These are phyloP conservation scores for Orgyia antiqua DNA, from an alignment of 2,888 invertebrate genomes.

Conservation along the genomic window DNA sequence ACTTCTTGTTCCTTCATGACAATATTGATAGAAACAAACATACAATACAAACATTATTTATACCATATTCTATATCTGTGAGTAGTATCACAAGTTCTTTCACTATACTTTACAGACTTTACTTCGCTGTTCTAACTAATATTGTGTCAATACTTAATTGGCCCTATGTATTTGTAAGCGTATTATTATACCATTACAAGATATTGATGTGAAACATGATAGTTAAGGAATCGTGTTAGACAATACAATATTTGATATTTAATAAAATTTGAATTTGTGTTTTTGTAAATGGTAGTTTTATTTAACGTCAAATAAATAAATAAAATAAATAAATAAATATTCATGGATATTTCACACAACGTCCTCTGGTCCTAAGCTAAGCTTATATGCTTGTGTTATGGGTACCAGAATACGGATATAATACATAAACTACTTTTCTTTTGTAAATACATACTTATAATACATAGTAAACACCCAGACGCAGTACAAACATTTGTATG, in stretches of 20 bases:
- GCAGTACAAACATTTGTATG: too few species aligned
- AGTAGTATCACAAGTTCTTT: slow-evolving; percentile 12
- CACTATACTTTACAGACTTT: slow-evolving; percentile 10
- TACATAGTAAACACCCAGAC: too few species aligned
- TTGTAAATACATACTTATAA: too few species aligned
- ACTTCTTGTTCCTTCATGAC: slow-evolving; percentile 69
- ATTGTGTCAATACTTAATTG: slow-evolving; percentile 46
- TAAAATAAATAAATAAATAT: too few species aligned
- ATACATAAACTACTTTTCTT: too few species aligned
- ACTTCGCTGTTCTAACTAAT: slow-evolving; percentile 11
- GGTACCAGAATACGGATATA: too few species aligned
- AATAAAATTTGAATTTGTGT: slow-evolving; percentile 76
- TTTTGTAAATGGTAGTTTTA: slow-evolving; percentile 55
- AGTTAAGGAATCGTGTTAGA: slow-evolving; percentile 78
- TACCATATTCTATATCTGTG: slow-evolving; percentile 18
- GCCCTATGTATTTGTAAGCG: slow-evolving; percentile 62
- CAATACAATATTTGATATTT: slow-evolving; percentile 79
- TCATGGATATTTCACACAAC: too few species aligned
- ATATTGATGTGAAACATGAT: slow-evolving; percentile 76
- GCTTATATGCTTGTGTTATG: too few species aligned
- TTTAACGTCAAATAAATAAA: too few species aligned
- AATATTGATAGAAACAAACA: slow-evolving; percentile 32
- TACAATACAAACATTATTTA: slow-evolving; percentile 11
- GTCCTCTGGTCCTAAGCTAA: too few species aligned
- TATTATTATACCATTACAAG: slow-evolving; percentile 58